Evolutionary conservation across 2,888 invertebrate genomes (phyloP).

Genomic region (Standfussiana lucernea): DNA sequence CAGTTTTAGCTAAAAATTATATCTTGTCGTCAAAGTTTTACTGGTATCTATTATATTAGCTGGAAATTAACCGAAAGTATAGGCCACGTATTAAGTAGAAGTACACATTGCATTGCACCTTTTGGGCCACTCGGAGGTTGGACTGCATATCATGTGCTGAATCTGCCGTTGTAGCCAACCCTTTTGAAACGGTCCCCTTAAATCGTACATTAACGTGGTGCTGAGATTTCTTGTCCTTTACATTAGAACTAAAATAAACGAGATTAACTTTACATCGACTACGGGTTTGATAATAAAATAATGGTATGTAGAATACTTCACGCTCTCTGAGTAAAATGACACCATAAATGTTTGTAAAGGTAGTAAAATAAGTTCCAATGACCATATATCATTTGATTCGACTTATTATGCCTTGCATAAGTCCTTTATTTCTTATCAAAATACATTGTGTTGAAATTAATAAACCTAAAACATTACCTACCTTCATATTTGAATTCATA

Average conservation of each 20-base stretch:
- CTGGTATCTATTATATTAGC: neutral
- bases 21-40: neutral
- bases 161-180: neutral
- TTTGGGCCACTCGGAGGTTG: neutral
- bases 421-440: neutral
- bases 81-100: neutral
- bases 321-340: slow-evolving; percentile 49
- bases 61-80: neutral
- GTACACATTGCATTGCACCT: neutral
- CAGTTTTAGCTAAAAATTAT: neutral
- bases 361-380: slow-evolving; percentile 26
- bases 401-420: neutral
- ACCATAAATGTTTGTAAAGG: slow-evolving; percentile 23
- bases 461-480: neutral
- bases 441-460: neutral
- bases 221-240: neutral
- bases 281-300: slow-evolving; percentile 26
- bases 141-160: neutral
- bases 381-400: neutral
- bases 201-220: neutral
- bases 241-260: slow-evolving; percentile 1
- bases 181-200: neutral
- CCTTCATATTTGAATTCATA: neutral
- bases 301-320: neutral
- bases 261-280: neutral